A percentile compares a stretch with the other conserved stretches of the same genome.
Evolutionary conservation across 2,113 vertebrate species (phyloP).

Genomic region (Coptodon rendalli): DNA sequence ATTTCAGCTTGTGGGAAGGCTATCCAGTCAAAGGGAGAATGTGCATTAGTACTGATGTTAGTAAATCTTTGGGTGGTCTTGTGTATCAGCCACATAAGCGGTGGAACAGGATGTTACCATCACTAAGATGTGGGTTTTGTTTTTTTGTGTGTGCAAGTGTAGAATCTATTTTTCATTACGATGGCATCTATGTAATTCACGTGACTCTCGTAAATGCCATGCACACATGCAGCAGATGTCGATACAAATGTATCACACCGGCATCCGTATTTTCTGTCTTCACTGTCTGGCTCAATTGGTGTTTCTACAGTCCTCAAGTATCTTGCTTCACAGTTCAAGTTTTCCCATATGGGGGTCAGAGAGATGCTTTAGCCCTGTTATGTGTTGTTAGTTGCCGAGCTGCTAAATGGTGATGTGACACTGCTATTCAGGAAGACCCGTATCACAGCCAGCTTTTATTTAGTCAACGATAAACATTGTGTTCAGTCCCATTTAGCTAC

Average conservation of each 20-base stretch:
- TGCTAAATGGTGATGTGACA: constrained; percentile 30
- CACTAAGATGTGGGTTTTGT: background rate
- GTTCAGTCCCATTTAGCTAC: background rate
- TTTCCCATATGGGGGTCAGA: constrained; percentile 28
- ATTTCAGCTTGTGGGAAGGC: background rate
- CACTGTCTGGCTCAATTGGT: background rate
- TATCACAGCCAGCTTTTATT: constrained; percentile 8
- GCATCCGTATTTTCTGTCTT: background rate
- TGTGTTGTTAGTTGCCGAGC: background rate
- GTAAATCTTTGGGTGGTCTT: constrained; percentile 35
- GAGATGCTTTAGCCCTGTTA: constrained; percentile 17
- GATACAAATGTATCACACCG: background rate
- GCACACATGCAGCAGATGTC: background rate
- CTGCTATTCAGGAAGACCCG: constrained; percentile 1
- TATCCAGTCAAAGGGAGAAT: background rate
- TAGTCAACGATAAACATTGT: constrained; percentile 3
- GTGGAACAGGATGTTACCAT: constrained; percentile 7
- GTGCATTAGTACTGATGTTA: background rate
- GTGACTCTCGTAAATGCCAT: background rate
- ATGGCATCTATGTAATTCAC: background rate
- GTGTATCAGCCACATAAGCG: constrained; percentile 5
- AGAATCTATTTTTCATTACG: background rate
- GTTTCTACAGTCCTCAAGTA: constrained; percentile 9
- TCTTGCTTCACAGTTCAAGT: constrained; percentile 30
- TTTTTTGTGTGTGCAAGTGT: background rate